Conservation (phyloP, 2,113 vertebrate genomes). For the Irena cyanogastra region DNA sequence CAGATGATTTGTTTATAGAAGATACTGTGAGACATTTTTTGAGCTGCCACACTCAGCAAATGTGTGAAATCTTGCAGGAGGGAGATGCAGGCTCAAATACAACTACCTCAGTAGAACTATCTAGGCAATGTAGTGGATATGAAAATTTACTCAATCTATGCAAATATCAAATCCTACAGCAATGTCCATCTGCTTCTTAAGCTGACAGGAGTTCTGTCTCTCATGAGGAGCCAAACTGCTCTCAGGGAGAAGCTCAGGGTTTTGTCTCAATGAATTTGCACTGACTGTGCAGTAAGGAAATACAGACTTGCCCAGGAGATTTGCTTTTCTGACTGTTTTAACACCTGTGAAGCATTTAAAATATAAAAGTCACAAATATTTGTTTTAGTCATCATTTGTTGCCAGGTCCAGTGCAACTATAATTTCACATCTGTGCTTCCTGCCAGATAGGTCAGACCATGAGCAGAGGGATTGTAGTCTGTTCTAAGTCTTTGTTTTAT, state of each 20-base stretch:
- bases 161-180: background rate
- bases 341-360: background rate
- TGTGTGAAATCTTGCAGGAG: background rate
- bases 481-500: background rate
- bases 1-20: background rate
- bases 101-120: background rate
- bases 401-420: background rate
- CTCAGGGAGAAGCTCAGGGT: background rate
- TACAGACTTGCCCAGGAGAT: background rate
- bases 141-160: background rate
- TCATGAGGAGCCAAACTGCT: background rate
- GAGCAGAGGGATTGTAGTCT: background rate
- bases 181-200: background rate
- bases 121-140: background rate
- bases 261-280: background rate
- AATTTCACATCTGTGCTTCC: background rate
- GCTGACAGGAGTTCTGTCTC: background rate
- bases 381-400: background rate
- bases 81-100: background rate
- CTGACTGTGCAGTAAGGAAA: background rate
- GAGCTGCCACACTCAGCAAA: background rate
- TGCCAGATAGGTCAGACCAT: background rate
- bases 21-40: background rate
- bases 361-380: background rate
- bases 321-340: background rate